Base-by-base conservation (phyloP, 2,113 vertebrate species). In the Notechis scutatus region DNA sequence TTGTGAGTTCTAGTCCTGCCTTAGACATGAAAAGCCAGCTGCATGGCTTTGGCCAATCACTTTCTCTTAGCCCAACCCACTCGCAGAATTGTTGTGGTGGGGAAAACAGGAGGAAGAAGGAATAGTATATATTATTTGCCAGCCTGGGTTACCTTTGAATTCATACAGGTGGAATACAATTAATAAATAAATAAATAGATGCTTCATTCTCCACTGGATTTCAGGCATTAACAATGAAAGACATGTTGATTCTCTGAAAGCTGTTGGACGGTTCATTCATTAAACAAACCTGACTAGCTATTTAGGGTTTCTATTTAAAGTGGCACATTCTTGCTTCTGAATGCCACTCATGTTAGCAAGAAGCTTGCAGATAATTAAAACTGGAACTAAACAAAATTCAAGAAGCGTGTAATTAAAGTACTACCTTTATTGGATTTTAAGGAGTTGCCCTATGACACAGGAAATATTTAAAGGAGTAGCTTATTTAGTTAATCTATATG, bases 341-440 rank as follows among this genome's bases (percentile, higher is more conserved):
- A 90, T 61, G 93, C 92, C 52, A 21, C 74, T 91, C 90, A 89
- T 90, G 55, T 85, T 92, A 26, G 91, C 88, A 94, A 95, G 94
- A 96, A 95, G 93, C 94, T 94, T 92, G 96, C 97, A 96, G 97
- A 96, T 56, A 94, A 96, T 97, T 97, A 97, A 98, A 97, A 96
- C 96, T 97, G 94, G 96, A 92, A 96, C 97, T 98, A 98, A 98
- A 98, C 97, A 97, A 97, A 98, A 98, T 96, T 98, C 97, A 97
- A 96, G 96, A 95, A 98, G 96, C 97, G 89, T 97, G 96, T 98
- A 98, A 98, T 98, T 98, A 98, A 97, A 97, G 97, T 96, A 96
- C 95, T 97, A 97, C 97, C 97, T 97, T 97, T 97, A 97, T 97
- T 97, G 97, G 97, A 97, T 97, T 98, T 96, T 97, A 96, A 96